Base-by-base conservation (phyloP, 35 echinoderm and acorn worm species). In the Lytechinus variegatus region DNA sequence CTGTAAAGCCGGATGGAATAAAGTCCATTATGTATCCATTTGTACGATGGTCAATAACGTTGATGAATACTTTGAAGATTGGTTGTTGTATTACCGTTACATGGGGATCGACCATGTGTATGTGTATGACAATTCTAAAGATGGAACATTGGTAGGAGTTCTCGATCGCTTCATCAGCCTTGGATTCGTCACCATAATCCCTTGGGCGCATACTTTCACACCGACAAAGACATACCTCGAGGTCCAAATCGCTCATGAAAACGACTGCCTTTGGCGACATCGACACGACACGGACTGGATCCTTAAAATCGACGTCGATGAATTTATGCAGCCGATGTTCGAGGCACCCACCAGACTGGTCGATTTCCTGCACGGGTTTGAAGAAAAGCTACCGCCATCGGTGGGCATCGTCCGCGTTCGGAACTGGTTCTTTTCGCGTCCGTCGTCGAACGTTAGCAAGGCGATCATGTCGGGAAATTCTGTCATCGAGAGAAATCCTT, bases 11-110 rank as follows among this genome's bases (percentile, higher is more conserved):
- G 52, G 71, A 12, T 12, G 88, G 61, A 93, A 96, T 86, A 90
- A 96, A 96, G 54, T 57, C 92, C 28, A 96, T 14, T 97, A 94
- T 66, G 55, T 99, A 8, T 92, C 96, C 16, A 88, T 97, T 8
- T 99, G 98, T 92, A 99, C 98, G 1, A 99, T 99, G 98, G 97
- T 96, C 5, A 99, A 99, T 89, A 94, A 95, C 51, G 97, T 99
- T 96, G 97, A 99, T 55, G 87, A 95, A 9, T 96, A 96, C 28
- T 95, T 99, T 28, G 96, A 92, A 0, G 92, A 93, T 28, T 99
- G 98, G 98, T 95, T 99, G 72, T 56, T 97, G 24, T 99, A 97
- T 29, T 96, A 99, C 61, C 95, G 95, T 8, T 96, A 97, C n/a
- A 95, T 96, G 87, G 98, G 97, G 27, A 95, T 99, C 9, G 95